A percentile compares a stretch with the other conserved stretches of the same genome.
Evolutionary conservation across 2,113 vertebrate species (phyloP).

Genomic region (Vulpes vulpes): DNA sequence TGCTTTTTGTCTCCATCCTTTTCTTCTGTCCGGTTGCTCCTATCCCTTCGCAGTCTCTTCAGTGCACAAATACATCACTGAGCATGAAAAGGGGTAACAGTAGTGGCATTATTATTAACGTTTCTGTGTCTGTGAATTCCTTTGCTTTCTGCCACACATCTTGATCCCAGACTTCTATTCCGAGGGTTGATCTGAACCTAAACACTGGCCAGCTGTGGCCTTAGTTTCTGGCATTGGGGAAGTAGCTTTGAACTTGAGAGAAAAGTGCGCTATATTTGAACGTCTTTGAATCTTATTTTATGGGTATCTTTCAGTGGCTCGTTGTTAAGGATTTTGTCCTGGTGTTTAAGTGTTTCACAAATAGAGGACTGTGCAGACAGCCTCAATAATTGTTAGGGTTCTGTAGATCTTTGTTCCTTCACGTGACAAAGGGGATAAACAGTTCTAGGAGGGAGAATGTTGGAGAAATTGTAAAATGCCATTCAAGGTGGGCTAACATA

Average conservation of each 20-base stretch:
- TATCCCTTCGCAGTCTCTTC: not conserved
- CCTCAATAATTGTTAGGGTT: slow-evolving; percentile 33
- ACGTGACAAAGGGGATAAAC: slow-evolving; percentile 38
- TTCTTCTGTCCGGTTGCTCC: not conserved
- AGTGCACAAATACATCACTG: not conserved
- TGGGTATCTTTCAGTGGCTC: not conserved
- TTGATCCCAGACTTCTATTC: slow-evolving; percentile 1
- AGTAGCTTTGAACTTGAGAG: slow-evolving; percentile 29
- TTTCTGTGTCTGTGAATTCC: not conserved
- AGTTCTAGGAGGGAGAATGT: slow-evolving; percentile 25
- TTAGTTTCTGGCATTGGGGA: slow-evolving; percentile 16
- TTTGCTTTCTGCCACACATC: not conserved
- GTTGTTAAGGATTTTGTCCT: slow-evolving; percentile 37
- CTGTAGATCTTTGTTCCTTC: slow-evolving; percentile 42
- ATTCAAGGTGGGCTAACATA: slow-evolving; percentile 25
- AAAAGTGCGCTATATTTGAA: slow-evolving; percentile 36
- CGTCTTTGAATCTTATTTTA: slow-evolving; percentile 45
- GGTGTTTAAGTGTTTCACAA: slow-evolving; percentile 53
- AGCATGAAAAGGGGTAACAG: not conserved
- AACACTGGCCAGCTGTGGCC: not conserved
- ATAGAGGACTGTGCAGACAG: not conserved
- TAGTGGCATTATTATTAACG: not conserved
- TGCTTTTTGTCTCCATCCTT: not conserved
- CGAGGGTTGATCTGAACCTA: not conserved
- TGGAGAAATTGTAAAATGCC: not conserved